Conservation (phyloP, 2,113 vertebrate species). For the Garra rufa region DNA sequence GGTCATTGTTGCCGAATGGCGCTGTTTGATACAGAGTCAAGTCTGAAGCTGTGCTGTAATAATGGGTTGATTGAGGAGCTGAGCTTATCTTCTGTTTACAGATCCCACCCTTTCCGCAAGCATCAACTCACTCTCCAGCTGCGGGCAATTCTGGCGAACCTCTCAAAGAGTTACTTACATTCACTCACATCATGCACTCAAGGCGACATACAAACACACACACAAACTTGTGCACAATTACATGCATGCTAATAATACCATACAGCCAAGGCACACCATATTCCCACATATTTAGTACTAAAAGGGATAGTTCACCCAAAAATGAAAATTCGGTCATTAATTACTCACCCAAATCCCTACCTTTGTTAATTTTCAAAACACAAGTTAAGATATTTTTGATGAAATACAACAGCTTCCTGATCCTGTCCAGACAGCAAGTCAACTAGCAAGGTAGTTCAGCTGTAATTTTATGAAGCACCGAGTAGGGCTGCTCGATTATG, state of each 20-base stretch:
- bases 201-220: background rate
- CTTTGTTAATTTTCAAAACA: no score
- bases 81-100: conserved; percentile 75
- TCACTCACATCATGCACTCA: background rate
- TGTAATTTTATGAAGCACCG: no score
- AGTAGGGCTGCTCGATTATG: no score
- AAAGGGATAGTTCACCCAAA: no score
- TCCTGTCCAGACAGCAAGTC: no score
- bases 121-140: conserved; percentile 41
- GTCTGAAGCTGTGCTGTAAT: conserved; percentile 46
- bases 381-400: no score
- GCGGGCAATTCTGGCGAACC: background rate
- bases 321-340: no score
- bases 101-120: conserved; percentile 72
- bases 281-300: no score
- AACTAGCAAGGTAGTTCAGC: no score
- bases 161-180: background rate
- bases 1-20: conserved; percentile 13
- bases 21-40: conserved; percentile 42
- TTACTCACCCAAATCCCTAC: no score
- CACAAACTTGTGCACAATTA: background rate
- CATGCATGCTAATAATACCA: background rate
- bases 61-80: conserved; percentile 46
- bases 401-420: no score
- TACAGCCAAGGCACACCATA: background rate